Evolutionary conservation across 2,797 vertebrate species (phyloP), one percentile per base, ranked within the genome.

Genomic region (Leuciscus waleckii): DNA sequence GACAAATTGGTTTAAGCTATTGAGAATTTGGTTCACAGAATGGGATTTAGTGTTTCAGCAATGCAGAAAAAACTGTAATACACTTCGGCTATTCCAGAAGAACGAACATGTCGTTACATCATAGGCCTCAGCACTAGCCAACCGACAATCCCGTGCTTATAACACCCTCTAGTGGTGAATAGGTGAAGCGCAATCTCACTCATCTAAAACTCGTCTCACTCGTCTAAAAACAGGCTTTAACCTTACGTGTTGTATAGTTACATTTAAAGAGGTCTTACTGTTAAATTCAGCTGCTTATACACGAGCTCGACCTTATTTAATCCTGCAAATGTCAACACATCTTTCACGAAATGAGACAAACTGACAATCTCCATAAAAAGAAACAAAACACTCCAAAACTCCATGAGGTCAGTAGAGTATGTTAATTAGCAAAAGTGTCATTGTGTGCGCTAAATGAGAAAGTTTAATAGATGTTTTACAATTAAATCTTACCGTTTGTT

Each of bases 301-400:
- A 63, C 7, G 58, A 29, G 58, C n/a, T 61, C 58, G 2, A 26
- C 11, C n/a, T 26, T 26, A 61, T 29, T 61, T 63, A 63, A 63
- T 63, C 26, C 26, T 63, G 58, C 5, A 13, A 61, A 29, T 43
- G 37, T 63, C 37, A 63, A 65, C 58, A 79, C 39, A 43, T 58
- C 4, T 37, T 43, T 79, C 21, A 21, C 39, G 8, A 79, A 63
- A 81, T 73, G 1, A 65, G 35, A 74, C 56, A 83, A 49, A 74
- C 2, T 17, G 37, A 9, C 4, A 37, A 35, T 49, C 21, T 46
- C 13, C 1, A 75, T 9, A 37, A 49, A 46, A 61, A 26, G 3
- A 13, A 19, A 21, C 41, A 63, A 23, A 75, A 29, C n/a, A 49
- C 7, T 13, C 2, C 13, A 75, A 29, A 16, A 49, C 7, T 13